Conservation (phyloP, 2,797 vertebrate genomes). For the Cynodonichthys magdalenae region DNA sequence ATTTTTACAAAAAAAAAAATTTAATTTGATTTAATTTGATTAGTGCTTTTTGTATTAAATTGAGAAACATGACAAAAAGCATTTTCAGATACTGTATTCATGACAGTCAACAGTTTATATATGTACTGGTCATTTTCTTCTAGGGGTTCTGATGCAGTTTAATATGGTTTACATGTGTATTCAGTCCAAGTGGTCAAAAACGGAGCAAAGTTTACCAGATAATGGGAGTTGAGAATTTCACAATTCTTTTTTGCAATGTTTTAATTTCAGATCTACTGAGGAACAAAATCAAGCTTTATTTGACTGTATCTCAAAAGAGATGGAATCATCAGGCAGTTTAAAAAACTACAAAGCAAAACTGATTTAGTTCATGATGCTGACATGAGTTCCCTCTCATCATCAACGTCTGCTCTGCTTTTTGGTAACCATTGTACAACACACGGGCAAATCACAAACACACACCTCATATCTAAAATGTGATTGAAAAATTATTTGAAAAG, state of each 20-base stretch:
- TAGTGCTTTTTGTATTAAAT: too few species aligned
- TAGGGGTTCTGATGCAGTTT: not conserved
- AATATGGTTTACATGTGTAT: constrained; percentile 29
- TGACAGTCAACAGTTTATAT: too few species aligned
- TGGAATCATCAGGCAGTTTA: too few species aligned
- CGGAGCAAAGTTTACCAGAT: constrained; percentile 15
- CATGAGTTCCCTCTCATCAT: constrained; percentile 27
- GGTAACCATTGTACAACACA: not conserved
- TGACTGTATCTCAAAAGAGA: too few species aligned
- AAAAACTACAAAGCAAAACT: not conserved
- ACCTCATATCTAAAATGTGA: constrained; percentile 7
- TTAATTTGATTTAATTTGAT: too few species aligned
- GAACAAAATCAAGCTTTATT: constrained; percentile 13
- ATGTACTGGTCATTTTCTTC: not conserved
- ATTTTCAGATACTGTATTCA: too few species aligned
- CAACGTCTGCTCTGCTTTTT: constrained; percentile 12
- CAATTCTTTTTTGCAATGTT: not conserved
- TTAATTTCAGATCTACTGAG: not conserved
- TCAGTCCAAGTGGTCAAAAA: constrained; percentile 35
- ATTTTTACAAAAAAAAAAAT: too few species aligned
- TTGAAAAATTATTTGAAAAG: not conserved
- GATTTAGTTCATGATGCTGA: constrained; percentile 1
- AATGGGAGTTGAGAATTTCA: constrained; percentile 19
- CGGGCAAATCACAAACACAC: constrained; percentile 5
- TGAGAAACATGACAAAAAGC: too few species aligned